Percentiles rank a stretch among this genome's conserved stretches.
Conservation (phyloP, 1,140 invertebrate genomes). For the Latrodectus geometricus region DNA sequence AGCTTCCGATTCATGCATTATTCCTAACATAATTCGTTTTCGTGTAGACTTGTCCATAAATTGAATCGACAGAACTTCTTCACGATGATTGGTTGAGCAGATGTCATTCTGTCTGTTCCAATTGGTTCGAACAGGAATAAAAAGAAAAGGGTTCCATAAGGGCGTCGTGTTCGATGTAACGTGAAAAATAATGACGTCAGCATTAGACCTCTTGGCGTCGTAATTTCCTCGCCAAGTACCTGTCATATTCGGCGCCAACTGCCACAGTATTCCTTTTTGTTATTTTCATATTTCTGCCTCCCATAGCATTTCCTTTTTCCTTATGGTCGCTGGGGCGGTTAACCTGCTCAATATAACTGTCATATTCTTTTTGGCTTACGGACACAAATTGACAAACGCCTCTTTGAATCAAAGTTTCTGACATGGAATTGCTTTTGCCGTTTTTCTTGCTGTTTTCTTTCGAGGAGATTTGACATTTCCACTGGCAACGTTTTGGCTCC, state of each 20-base stretch:
- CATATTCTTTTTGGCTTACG: slow-evolving; percentile 54
- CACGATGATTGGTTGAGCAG: too few species aligned
- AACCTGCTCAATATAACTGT: slow-evolving; percentile 55
- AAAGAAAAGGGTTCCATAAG: background rate
- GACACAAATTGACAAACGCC: slow-evolving; percentile 51
- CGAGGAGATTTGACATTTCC: slow-evolving; percentile 21
- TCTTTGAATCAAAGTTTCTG: slow-evolving; percentile 48
- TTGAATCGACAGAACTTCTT: too few species aligned
- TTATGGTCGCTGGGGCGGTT: slow-evolving; percentile 24
- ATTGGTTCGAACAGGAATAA: background rate
- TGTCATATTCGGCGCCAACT: slow-evolving; percentile 18
- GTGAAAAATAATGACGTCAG: slow-evolving; percentile 23
- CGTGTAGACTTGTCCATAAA: too few species aligned
- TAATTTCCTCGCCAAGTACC: slow-evolving; percentile 38
- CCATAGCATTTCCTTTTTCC: background rate
- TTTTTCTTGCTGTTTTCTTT: slow-evolving; percentile 6
- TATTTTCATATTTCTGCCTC: too few species aligned
- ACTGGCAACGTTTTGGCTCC: slow-evolving; percentile 40
- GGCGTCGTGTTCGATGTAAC: background rate
- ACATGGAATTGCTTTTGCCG: slow-evolving; percentile 46
- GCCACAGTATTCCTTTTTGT: background rate
- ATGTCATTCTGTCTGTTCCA: too few species aligned
- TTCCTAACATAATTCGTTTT: too few species aligned
- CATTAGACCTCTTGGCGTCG: slow-evolving; percentile 12
- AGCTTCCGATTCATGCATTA: too few species aligned